A percentile compares a stretch with the other conserved stretches of the same genome.
phyloP scores from a whole-genome alignment of 2,113 vertebrate genomes.

The Puntigrus tetrazona region DNA sequence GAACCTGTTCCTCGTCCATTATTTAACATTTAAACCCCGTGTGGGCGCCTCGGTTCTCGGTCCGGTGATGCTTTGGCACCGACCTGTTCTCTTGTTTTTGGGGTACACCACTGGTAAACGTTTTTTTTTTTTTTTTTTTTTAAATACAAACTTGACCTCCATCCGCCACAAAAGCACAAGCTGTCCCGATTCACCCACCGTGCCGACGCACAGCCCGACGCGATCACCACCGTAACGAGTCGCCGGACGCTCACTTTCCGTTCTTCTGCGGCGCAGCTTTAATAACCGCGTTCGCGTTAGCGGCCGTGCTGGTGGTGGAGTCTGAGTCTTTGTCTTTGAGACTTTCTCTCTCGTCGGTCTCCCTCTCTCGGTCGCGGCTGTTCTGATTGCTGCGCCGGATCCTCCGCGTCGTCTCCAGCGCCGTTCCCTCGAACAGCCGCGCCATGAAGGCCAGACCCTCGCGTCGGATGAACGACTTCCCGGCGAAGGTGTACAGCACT shows the following conservation, averaged over 20 bases:
- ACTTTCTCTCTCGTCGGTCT: conserved; percentile 57
- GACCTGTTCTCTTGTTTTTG: not conserved
- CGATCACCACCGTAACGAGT: no score
- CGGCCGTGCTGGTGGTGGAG: conserved; percentile 40
- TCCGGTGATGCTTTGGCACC: not conserved
- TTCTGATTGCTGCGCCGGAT: conserved; percentile 70
- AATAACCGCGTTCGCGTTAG: conserved; percentile 34
- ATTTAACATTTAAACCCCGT: not conserved
- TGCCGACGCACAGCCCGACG: not conserved
- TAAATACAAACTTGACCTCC: not conserved
- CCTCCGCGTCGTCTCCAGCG: conserved; percentile 63
- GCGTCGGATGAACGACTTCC: conserved; percentile 74
- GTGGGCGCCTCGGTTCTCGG: not conserved
- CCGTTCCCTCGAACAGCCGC: conserved; percentile 73
- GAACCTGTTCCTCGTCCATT: not conserved
- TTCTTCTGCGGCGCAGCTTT: conserved; percentile 43
- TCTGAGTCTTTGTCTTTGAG: conserved; percentile 61
- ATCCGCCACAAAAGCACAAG: not conserved
- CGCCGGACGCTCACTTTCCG: conserved; percentile 39
- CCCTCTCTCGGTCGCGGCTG: conserved; percentile 67
- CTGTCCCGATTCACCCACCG: not conserved
- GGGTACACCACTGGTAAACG: not conserved
- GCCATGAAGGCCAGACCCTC: conserved; percentile 78
- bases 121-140: not conserved
- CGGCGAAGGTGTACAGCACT: conserved; percentile 75